These are phyloP conservation scores for Drepanosiphum platanoidis DNA, from an alignment of 2,888 invertebrate species.

Conservation along the genomic window DNA sequence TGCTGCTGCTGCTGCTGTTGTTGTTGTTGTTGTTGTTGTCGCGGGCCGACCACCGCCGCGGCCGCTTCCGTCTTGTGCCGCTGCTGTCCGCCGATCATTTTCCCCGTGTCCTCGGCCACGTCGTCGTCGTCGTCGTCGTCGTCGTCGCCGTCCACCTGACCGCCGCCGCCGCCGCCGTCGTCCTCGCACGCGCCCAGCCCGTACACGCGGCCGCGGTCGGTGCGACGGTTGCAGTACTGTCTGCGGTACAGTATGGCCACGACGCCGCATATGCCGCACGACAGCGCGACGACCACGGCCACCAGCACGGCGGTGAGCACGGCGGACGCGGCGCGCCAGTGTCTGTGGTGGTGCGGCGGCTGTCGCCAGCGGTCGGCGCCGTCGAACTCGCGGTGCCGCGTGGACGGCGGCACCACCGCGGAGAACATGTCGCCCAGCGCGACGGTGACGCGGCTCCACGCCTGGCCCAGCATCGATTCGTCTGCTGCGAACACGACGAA, in stretches of 20 bases:
- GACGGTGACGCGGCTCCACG: constrained; percentile 37
- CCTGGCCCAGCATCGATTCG: constrained; percentile 17
- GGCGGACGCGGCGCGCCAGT: constrained; percentile 19
- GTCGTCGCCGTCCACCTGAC: neutral
- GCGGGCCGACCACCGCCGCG: neutral
- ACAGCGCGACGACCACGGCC: constrained; percentile 30
- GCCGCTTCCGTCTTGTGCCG: neutral
- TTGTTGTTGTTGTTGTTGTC: neutral
- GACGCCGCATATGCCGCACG: constrained; percentile 26
- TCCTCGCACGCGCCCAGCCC: neutral
- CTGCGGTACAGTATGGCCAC: constrained; percentile 31
- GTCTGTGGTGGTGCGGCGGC: neutral
- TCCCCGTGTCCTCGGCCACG: neutral
- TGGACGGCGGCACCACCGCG: neutral
- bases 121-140: neutral
- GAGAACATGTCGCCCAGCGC: constrained; percentile 24
- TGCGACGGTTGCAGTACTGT: neutral
- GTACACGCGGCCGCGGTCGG: neutral
- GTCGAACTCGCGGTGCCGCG: neutral
- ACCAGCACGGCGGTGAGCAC: constrained; percentile 7
- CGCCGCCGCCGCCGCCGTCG: neutral
- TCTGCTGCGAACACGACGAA: neutral
- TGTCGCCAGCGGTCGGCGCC: neutral
- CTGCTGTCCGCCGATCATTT: neutral
- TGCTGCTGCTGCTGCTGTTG: neutral